Evolutionary conservation across 35 echinoderm and acorn worm genomes (phyloP).

Genomic region (Patiria miniata): DNA sequence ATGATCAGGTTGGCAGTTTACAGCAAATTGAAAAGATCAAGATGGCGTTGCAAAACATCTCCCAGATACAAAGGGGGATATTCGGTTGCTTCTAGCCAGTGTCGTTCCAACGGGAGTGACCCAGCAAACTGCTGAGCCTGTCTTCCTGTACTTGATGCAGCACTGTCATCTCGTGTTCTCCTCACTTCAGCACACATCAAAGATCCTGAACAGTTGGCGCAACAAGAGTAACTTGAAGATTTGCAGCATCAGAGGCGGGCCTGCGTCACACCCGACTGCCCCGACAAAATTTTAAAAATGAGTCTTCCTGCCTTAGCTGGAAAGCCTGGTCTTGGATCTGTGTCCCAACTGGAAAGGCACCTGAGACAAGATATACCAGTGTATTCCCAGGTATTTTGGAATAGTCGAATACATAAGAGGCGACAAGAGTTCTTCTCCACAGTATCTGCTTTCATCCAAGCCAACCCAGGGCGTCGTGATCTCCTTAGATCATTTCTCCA

Average conservation of each 20-base stretch:
- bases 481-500: too few species aligned
- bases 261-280: not conserved
- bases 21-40: not conserved
- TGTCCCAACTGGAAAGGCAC: not conserved
- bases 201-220: not conserved
- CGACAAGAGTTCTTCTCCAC: too few species aligned
- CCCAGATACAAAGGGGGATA: not conserved
- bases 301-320: not conserved
- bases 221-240: not conserved
- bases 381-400: not conserved
- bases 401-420: too few species aligned
- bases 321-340: not conserved
- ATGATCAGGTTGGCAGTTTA: not conserved
- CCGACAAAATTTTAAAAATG: not conserved
- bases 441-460: too few species aligned
- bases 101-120: not conserved
- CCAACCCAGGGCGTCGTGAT: too few species aligned
- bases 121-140: not conserved
- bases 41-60: not conserved
- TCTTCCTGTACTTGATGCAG: constrained; percentile 1
- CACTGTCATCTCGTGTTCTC: not conserved
- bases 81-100: not conserved
- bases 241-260: not conserved
- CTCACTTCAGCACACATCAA: not conserved
- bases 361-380: not conserved